These are phyloP conservation scores for Oscheius sp. DNA, from an alignment of 2,888 invertebrate genomes.

Conservation along the genomic window DNA sequence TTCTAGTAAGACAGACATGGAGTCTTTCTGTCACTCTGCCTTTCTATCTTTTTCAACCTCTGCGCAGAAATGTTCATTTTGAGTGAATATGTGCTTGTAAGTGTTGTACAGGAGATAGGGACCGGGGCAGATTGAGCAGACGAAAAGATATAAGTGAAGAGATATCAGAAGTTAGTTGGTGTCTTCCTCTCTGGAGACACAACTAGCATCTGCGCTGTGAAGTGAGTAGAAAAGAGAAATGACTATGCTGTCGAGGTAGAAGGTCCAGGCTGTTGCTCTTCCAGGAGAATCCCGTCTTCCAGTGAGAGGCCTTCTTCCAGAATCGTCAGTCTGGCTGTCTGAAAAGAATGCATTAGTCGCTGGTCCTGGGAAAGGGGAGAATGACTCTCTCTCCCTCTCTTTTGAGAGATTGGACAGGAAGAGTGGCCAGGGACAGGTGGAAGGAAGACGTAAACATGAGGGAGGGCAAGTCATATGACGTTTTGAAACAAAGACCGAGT, in stretches of 20 bases:
- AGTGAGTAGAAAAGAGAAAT: neutral
- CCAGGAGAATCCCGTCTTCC: conserved; percentile 11
- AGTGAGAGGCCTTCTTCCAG: conserved; percentile 14
- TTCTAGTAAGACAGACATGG: no score
- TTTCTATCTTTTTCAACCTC: no score
- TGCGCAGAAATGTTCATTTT: no score
- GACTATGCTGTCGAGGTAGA: conserved; percentile 4
- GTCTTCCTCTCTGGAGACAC: conserved; percentile 18
- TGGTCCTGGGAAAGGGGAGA: neutral
- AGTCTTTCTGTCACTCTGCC: no score
- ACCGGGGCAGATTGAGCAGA: conserved; percentile 29
- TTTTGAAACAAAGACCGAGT: no score
- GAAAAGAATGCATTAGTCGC: conserved; percentile 12
- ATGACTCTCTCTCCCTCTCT: neutral
- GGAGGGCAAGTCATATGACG: no score
- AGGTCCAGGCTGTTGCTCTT: conserved; percentile 6
- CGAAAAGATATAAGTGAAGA: conserved; percentile 35
- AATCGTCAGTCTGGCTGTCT: neutral
- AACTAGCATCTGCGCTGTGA: conserved; percentile 24
- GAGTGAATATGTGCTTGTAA: conserved; percentile 21
- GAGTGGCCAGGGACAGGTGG: neutral
- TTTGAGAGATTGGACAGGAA: neutral
- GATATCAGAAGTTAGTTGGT: conserved; percentile 18
- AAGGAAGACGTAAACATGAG: neutral
- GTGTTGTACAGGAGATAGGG: conserved; percentile 13